Base-by-base conservation (phyloP, 2,888 invertebrate genomes). In the Lasioglossum malachurum region DNA sequence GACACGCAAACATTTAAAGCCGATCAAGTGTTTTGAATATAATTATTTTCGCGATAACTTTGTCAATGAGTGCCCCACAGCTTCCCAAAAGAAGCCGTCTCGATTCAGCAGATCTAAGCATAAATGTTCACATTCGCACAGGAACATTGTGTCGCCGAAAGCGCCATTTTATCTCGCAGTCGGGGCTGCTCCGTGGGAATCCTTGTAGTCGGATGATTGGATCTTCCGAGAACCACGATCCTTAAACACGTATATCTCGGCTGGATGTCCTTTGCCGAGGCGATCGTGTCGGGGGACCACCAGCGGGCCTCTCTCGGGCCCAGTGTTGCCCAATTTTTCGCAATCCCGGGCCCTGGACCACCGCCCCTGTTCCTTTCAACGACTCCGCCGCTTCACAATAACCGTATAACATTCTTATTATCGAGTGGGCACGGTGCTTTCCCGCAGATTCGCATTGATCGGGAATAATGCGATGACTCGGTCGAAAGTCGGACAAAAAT, bases 281-380 rank as follows among this genome's bases (percentile, higher is more conserved):
- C 72, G 44, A 41, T 44, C 71, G 71, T 41, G 73, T 73, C 23
- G 46, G 1, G 41, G 49, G 80, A 76, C 76, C 80, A 83, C 76
- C 82, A 41, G 46, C 57, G 80, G 69, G 75, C 27, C 67, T 38
- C 73, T 38, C 23, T 19, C 14, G 14, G 41, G 71, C 35, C 41
- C 35, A 64, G 67, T 1, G 72, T 76, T 27, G 57, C 53, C 64
- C 35, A 83, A 82, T 82, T 83, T 84, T 76, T 74, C 83, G 83
- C 83, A 31, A 84, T 76, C 64, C 44, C 12, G 46, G n/a, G n/a
- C 46, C 53, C 53, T n/a, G 53, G 23, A 53, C 53, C 53, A 53
- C 10, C 53, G 53, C 67, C n/a, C 67, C 10, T 19, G 27, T 76
- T 46, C 31, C 67, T 67, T 67, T 67, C 67, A 35, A 35, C 67